A percentile compares a stretch with the other conserved stretches of the same genome.
Conservation (phyloP, 2,888 invertebrate species). For the Merodon equestris region DNA sequence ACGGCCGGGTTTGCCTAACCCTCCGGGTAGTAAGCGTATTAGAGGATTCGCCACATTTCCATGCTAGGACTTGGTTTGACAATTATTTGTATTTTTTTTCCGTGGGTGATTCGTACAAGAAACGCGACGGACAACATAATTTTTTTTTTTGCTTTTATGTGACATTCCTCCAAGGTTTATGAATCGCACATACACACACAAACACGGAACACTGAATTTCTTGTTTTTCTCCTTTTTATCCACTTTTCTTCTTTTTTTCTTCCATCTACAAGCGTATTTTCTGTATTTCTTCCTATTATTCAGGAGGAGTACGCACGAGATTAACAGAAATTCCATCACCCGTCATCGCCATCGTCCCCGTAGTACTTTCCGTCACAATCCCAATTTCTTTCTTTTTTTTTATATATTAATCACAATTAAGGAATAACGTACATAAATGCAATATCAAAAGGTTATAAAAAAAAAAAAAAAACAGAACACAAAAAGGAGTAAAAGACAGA, state of each 20-base stretch:
- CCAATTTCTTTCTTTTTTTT: too few relatives aligned
- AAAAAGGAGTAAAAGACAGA: too few relatives aligned
- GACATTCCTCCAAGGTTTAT: constrained; percentile 59
- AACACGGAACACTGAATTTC: constrained; percentile 41
- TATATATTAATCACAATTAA: too few relatives aligned
- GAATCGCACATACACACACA: constrained; percentile 56
- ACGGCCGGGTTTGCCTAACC: neutral
- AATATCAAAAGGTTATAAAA: too few relatives aligned
- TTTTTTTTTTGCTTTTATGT: constrained; percentile 32
- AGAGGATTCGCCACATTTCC: neutral
- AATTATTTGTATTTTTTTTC: too few relatives aligned
- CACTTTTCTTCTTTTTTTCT: constrained; percentile 43
- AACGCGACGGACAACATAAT: constrained; percentile 58
- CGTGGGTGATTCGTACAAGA: neutral
- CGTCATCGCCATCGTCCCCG: too few relatives aligned
- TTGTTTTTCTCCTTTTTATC: constrained; percentile 58
- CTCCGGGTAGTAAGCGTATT: constrained; percentile 22
- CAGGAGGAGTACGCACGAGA: too few relatives aligned
- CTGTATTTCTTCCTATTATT: neutral
- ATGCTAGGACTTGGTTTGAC: too few relatives aligned
- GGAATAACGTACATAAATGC: too few relatives aligned
- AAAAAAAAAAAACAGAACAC: too few relatives aligned
- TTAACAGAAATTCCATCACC: too few relatives aligned
- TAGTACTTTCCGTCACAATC: too few relatives aligned
- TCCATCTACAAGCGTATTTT: constrained; percentile 10